Evolutionary conservation across 2,113 vertebrate species (phyloP).

Genomic region (Tenrec ecaudatus): DNA sequence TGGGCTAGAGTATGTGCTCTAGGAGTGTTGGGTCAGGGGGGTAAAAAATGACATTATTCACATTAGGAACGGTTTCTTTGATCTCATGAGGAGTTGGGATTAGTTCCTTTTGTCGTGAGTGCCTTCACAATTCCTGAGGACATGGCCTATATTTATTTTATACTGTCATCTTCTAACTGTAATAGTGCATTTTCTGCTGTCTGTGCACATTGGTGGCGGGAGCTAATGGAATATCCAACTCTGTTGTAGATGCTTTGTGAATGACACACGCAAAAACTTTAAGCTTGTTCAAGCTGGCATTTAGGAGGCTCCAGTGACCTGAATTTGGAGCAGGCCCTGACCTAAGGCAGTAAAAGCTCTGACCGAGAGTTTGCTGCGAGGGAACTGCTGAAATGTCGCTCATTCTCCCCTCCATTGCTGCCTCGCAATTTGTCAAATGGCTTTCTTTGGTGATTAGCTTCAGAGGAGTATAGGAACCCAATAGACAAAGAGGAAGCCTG

Average conservation of each 20-base stretch:
- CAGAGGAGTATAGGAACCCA: not conserved
- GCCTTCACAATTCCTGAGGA: conserved; percentile 44
- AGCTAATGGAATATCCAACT: conserved; percentile 16
- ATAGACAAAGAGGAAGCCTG: conserved; percentile 39
- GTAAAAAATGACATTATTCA: not conserved
- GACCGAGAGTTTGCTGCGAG: conserved; percentile 59
- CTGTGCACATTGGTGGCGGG: not conserved
- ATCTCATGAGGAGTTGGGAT: not conserved
- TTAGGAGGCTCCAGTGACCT: conserved; percentile 16
- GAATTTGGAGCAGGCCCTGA: conserved; percentile 65
- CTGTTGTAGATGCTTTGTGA: conserved; percentile 30
- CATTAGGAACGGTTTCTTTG: not conserved
- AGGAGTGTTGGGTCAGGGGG: not conserved
- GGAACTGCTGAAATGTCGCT: conserved; percentile 65
- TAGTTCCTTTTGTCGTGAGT: not conserved
- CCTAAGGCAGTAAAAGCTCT: conserved; percentile 12
- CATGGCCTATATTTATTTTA: not conserved
- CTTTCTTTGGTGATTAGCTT: conserved; percentile 56
- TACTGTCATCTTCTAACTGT: conserved; percentile 9
- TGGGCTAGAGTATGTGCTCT: not conserved
- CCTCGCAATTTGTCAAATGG: conserved; percentile 54
- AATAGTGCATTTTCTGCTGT: conserved; percentile 13
- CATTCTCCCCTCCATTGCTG: not conserved
- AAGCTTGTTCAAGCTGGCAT: conserved; percentile 16
- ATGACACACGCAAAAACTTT: not conserved